Evolutionary conservation across 2,113 vertebrate species (phyloP), one percentile per base, ranked within the genome.

Genomic region (Todiramphus chloris): DNA sequence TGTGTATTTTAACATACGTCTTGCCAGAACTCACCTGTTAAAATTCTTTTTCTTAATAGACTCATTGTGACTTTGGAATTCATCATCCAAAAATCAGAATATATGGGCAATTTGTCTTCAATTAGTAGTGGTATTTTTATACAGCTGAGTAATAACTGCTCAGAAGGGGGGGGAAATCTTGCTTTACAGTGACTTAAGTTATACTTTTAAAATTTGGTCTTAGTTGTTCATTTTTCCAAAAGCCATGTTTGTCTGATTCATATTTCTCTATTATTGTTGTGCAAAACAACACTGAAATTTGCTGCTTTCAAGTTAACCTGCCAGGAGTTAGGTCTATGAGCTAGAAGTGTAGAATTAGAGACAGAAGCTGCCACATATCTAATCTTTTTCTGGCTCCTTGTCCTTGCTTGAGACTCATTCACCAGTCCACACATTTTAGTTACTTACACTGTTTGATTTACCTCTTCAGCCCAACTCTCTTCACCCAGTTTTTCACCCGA

Each of bases 31-130:
- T 74, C 60, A 13, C 28, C 19, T 35, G 27, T 16, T 59, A 50
- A 82, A 55, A 69, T 84, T 94, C 81, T 59, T 82, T 75, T 75
- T 90, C 51, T 83, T 87, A 90, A 93, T 31, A 77, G 37, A 68
- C 70, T 80, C 91, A 56, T 64, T 48, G 74, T 91, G 96, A 64
- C 75, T 94, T 95, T 75, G 41, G 53, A 81, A 93, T 94, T 93
- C 63, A 95, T 70, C 66, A 75, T 3, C 9, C 30, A 95, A 91
- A 89, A 75, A 85, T 83, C 83, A 87, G 79, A 77, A 64, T 94
- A 68, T 75, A 86, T 48, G 48, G n/a, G 67, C 66, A 94, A 97
- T 97, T 96, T 62, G 23, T 88, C 96, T 96, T 95, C 92, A 74
- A 64, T 95, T 90, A 91, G 62, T 31, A 89, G 53, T 53, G 58